A percentile compares a stretch with the other conserved stretches of the same genome.
These are phyloP conservation scores for Pristis pectinata DNA, from an alignment of 2,797 vertebrate species.

Conservation along the genomic window DNA sequence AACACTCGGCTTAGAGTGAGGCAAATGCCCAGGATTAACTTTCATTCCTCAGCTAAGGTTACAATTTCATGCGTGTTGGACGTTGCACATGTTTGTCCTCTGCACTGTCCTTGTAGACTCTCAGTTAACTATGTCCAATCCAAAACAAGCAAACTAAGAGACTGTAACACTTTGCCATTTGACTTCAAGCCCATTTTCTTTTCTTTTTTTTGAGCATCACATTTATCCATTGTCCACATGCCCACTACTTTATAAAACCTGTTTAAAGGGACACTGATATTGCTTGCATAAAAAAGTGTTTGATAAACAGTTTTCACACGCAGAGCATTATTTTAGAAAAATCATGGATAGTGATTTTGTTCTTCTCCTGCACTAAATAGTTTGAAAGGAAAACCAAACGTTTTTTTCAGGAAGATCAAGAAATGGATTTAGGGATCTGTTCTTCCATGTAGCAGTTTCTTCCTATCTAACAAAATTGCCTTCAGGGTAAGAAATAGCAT, in stretches of 20 bases:
- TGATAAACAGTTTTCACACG: neutral
- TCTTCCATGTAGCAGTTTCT: neutral
- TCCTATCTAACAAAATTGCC: too few relatives aligned
- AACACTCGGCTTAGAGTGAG: slow-evolving; percentile 24
- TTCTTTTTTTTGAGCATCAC: neutral
- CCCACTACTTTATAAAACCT: neutral
- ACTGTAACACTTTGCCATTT: neutral
- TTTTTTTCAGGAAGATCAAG: neutral
- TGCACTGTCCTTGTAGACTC: slow-evolving; percentile 25
- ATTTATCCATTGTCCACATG: neutral
- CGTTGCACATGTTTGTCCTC: slow-evolving; percentile 33
- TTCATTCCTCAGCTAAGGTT: slow-evolving; percentile 36
- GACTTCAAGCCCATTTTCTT: neutral
- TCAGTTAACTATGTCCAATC: slow-evolving; percentile 10
- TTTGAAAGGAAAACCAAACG: too few relatives aligned
- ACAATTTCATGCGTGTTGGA: slow-evolving; percentile 24
- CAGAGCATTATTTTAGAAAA: neutral
- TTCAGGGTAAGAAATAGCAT: neutral
- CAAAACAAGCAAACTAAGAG: neutral
- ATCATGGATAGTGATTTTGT: neutral
- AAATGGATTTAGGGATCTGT: neutral
- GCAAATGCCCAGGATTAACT: slow-evolving; percentile 36
- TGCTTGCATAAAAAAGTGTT: neutral
- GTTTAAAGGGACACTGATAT: neutral
- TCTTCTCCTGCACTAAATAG: neutral